Evolutionary conservation across 2,888 invertebrate genomes (phyloP), one percentile per base, ranked within the genome.

Genomic region (Lamellibrachia columna): DNA sequence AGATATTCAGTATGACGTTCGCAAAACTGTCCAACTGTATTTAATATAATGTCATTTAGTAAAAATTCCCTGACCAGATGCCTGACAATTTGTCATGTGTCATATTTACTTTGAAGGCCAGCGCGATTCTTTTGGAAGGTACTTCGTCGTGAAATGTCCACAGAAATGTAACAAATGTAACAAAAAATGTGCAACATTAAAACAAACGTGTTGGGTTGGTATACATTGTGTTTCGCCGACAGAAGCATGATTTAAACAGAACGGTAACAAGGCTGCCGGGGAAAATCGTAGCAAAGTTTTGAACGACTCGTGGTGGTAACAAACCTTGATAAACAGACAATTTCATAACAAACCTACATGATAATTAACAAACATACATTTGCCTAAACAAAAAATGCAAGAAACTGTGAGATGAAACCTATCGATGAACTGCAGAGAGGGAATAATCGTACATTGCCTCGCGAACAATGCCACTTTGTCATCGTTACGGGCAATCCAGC

Each of bases 271-370:
- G 75, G n/a, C 75, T 75, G 75, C 75, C 75, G 75, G 6, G 22
- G 75, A 6, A 75, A 75, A 75, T n/a, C 8, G 55, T 55, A 9
- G 55, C 55, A 55, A 55, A 75, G 75, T 22, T 60, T 75, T 75
- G 75, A 75, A 75, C 75, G 75, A 75, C 75, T 75, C 75, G 15
- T 75, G 75, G 75, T 75, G 75, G 75, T 75, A 75, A 75, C 22
- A 15, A 75, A 75, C 75, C 11, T 15, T 75, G 22, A 75, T n/a
- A 75, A 1, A 75, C 22, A 75, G 2, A n/a, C 75, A 75, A 6
- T 15, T 15, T 75, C 75, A 22, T 75, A 75, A 75, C 75, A 75
- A 75, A 75, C 75, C 15, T 75, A 75, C 75, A 75, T n/a, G 75
- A 75, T 75, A 6, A 40, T 75, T n/a, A 75, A 75, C 75, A 75